These are phyloP conservation scores for Oreochromis mossambicus DNA, from an alignment of 2,797 vertebrate genomes.

Conservation along the genomic window DNA sequence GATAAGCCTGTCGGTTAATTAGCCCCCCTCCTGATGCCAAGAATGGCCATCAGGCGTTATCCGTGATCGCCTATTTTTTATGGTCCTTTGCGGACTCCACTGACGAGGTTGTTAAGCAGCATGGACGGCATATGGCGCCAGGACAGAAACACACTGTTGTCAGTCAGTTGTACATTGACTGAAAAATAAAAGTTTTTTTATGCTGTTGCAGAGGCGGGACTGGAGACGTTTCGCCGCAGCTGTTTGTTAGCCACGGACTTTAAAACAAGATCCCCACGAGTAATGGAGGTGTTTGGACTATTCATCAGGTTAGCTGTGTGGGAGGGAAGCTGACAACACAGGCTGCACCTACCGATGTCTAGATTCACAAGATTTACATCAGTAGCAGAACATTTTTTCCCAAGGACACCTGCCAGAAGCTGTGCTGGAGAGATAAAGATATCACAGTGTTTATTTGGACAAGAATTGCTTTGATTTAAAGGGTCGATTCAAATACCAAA, in stretches of 20 bases:
- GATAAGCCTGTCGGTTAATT: constrained; percentile 80
- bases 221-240: constrained; percentile 49
- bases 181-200: constrained; percentile 50
- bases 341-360: neutral
- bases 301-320: constrained; percentile 3
- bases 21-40: constrained; percentile 66
- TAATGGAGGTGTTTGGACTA: constrained; percentile 2
- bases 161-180: constrained; percentile 58
- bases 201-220: constrained; percentile 40
- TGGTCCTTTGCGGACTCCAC: constrained; percentile 65
- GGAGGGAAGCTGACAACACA: constrained; percentile 7
- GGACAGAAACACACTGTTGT: constrained; percentile 54
- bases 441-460: constrained; percentile 19
- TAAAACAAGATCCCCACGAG: constrained; percentile 28
- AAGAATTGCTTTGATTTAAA: constrained; percentile 19
- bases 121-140: constrained; percentile 70
- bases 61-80: constrained; percentile 70
- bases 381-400: neutral
- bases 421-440: neutral
- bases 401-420: constrained; percentile 6
- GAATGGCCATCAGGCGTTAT: constrained; percentile 74
- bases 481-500: constrained; percentile 14
- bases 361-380: constrained; percentile 11
- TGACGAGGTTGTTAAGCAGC: constrained; percentile 73
- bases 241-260: constrained; percentile 50